Evolutionary conservation across 2,888 invertebrate genomes (phyloP), one percentile per base, ranked within the genome.

Genomic region (Nebria salina): DNA sequence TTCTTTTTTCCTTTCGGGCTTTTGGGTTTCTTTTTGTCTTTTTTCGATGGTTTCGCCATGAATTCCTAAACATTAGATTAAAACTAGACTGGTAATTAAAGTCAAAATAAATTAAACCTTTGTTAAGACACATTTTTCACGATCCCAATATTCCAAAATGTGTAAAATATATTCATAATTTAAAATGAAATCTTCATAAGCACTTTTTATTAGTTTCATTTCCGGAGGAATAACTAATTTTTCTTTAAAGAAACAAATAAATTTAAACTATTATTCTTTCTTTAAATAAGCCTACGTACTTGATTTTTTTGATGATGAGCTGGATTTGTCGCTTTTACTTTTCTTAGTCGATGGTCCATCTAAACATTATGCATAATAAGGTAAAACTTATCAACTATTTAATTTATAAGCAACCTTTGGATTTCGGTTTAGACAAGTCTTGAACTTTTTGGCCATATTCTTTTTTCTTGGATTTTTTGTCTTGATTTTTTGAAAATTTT

Each of bases 141-240:
- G 75, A 75, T 83, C 81, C 83, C 83, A 83, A 72, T 78, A 68
- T 72, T 83, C 83, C 43, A 81, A 70, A 68, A 82, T 72, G 34
- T 81, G 80, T 2, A 80, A 13, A 54, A 83, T 77, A 72, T 83
- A 81, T 13, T 66, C 72, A 66, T 84, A 76, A 6, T 85, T 78
- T 20, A 76, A 65, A 77, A 86, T 85, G 54, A 85, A 87, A 25
- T 78, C 66, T 13, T 85, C 84, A 72, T 86, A 84, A 26, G 65
- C 68, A n/a, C 77, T 80, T 82, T 86, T 85, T 2, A 84, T n/a
- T 82, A 82, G 83, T 65, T 75, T 65, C 72, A 83, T 82, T 78
- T 82, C 82, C 4, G 84, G 81, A 6, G 66, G 76, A 20, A 82
- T n/a, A 42, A 65, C 25, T 68, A 54, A 54, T 34, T 54, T 76